Percentiles rank a stretch among this genome's conserved stretches.
Evolutionary conservation across 2,797 vertebrate genomes (phyloP).

Genomic region (Sitta carolinensis): DNA sequence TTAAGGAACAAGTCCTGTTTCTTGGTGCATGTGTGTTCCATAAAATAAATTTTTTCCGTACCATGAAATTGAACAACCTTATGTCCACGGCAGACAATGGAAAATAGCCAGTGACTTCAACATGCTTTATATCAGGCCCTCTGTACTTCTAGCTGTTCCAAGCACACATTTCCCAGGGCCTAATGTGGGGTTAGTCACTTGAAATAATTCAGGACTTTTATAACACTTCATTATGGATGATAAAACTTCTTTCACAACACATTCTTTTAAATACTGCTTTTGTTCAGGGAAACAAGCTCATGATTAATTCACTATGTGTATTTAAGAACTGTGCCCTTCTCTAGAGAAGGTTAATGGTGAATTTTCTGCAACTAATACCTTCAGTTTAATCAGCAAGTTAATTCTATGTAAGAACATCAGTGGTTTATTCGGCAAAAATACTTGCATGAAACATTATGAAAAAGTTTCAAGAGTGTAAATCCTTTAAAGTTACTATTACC

Average conservation of each 20-base stretch:
- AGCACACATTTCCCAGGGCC: not conserved
- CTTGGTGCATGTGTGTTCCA: slow-evolving; percentile 14
- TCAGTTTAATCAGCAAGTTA: not conserved
- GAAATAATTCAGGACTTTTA: slow-evolving; percentile 9
- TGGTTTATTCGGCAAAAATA: not conserved
- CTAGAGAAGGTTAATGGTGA: not conserved
- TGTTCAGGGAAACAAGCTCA: not conserved
- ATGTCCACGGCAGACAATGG: not conserved
- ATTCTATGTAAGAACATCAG: not conserved
- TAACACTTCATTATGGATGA: slow-evolving; percentile 45
- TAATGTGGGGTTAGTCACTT: not conserved
- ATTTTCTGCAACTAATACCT: not conserved
- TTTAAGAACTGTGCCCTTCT: not conserved
- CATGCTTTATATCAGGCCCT: not conserved
- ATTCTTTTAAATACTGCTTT: slow-evolving; percentile 7
- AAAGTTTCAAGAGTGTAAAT: not conserved
- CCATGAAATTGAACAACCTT: not conserved
- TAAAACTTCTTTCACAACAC: slow-evolving; percentile 28
- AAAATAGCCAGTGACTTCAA: slow-evolving; percentile 4
- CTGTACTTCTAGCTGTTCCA: not conserved
- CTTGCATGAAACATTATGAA: not conserved
- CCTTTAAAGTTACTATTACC: not conserved
- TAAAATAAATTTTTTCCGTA: slow-evolving; percentile 7
- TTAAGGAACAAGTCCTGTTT: not conserved
- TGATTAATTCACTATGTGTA: slow-evolving; percentile 1